Evolutionary conservation across 2,113 vertebrate species (phyloP), one percentile per base, ranked within the genome.

Genomic region (Promerops cafer): DNA sequence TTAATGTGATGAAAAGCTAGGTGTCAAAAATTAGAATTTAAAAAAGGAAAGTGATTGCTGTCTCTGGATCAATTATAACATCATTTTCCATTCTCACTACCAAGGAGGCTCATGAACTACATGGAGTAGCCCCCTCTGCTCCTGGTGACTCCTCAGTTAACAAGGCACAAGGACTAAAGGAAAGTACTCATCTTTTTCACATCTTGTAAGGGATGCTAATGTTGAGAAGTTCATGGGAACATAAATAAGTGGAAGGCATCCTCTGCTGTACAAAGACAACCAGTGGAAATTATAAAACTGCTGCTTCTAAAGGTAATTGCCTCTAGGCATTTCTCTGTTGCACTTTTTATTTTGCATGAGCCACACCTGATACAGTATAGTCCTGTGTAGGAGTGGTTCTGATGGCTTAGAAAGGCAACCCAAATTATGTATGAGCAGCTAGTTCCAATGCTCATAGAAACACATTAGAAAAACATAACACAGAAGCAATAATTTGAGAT

Each of bases 401-500:
- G 27, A 56, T 63, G 60, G 56, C 79, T 70, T 74, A 68, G 56
- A 81, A 89, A 82, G 17, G 53, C 49, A 81, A 27, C 44, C 11
- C 72, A 84, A 75, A 75, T 78, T 57, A 89, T 64, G 65, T n/a
- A 53, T 16, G 31, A 70, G 49, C 39, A 80, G 40, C 35, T 35
- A 47, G 17, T 35, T 91, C 39, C 39, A 72, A 10, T 7, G 24
- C 18, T 81, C 14, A 47, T 28, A 47, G 77, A 86, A 92, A 31
- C 42, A 87, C 57, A 79, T 93, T 82, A 93, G 88, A 50, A 91
- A 93, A 80, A 40, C 75, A 35, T 72, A 72, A 53, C 45, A 40
- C 26, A 18, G 92, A 63, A 95, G 82, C 50, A 89, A 52, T 89
- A 68, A 84, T 87, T 93, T 92, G 59, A 82, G 59, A 96, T 89